phyloP scores from a whole-genome alignment of 2,113 vertebrate species.

The Petrocephalus microphthalmus region DNA sequence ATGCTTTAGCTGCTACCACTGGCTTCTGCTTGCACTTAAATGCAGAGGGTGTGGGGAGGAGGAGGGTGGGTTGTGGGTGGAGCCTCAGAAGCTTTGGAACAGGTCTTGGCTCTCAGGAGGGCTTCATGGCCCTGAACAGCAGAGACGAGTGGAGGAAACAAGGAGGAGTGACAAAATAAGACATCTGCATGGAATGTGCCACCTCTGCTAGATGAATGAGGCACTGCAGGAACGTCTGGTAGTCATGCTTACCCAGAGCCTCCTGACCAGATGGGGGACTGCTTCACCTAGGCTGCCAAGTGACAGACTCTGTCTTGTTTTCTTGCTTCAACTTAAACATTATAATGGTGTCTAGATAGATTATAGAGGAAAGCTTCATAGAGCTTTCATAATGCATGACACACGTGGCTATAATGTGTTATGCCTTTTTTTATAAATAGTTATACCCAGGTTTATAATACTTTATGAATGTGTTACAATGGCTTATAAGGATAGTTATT shows the following conservation, averaged over 20 bases:
- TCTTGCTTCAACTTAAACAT: background rate
- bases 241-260: background rate
- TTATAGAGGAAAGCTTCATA: no score
- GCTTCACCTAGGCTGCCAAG: no score
- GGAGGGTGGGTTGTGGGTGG: constrained; percentile 4
- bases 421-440: no score
- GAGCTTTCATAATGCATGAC: no score
- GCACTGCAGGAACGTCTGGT: background rate
- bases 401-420: no score
- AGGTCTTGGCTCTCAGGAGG: background rate
- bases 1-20: constrained; percentile 2
- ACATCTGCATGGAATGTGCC: constrained; percentile 52
- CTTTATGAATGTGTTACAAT: no score
- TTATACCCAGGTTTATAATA: no score
- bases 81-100: background rate
- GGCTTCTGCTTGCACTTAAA: constrained; percentile 46
- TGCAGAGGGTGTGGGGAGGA: constrained; percentile 12
- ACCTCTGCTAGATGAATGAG: constrained; percentile 22
- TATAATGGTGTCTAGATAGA: no score
- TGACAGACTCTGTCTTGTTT: background rate
- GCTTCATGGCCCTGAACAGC: background rate
- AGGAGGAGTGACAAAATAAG: constrained; percentile 17
- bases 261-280: background rate
- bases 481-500: no score
- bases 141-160: background rate